Percentiles rank a stretch among this genome's conserved stretches.
Conservation (phyloP, 2,797 vertebrate genomes). For the Paratrypauchen microcephalus region DNA sequence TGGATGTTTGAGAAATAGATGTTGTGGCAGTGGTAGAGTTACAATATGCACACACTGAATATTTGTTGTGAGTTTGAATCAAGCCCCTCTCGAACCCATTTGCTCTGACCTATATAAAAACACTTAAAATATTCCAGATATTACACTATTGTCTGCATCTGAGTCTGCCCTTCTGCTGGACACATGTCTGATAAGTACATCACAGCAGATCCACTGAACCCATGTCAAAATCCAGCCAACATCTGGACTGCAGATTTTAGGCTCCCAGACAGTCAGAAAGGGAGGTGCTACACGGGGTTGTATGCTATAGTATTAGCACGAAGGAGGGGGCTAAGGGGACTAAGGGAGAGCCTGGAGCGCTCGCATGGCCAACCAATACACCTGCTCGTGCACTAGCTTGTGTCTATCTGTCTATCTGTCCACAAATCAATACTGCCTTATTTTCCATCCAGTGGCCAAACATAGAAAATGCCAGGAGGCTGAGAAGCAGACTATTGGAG, state of each 20-base stretch:
- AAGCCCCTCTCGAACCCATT: neutral
- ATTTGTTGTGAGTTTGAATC: neutral
- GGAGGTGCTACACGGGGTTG: slow-evolving; percentile 58
- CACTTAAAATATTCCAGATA: neutral
- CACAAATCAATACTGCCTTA: slow-evolving; percentile 45
- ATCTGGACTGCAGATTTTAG: slow-evolving; percentile 73
- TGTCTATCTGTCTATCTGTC: slow-evolving; percentile 35
- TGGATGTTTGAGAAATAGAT: neutral
- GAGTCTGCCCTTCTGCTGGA: slow-evolving; percentile 26
- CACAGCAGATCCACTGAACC: slow-evolving; percentile 41
- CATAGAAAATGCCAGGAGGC: slow-evolving; percentile 36
- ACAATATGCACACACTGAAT: neutral
- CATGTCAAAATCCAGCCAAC: slow-evolving; percentile 61
- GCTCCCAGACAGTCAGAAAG: slow-evolving; percentile 44
- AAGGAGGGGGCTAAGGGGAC: slow-evolving; percentile 23
- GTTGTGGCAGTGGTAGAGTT: neutral
- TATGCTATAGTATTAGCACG: slow-evolving; percentile 50
- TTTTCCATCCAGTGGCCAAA: slow-evolving; percentile 30
- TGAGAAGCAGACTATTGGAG: slow-evolving; percentile 54
- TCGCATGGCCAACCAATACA: slow-evolving; percentile 48
- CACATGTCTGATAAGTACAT: slow-evolving; percentile 38
- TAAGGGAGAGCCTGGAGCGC: slow-evolving; percentile 23
- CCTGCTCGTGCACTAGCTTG: slow-evolving; percentile 51
- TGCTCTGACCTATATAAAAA: neutral
- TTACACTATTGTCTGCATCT: slow-evolving; percentile 35